These are phyloP conservation scores for Chromis chromis DNA, from an alignment of 2,797 vertebrate genomes.

Conservation along the genomic window DNA sequence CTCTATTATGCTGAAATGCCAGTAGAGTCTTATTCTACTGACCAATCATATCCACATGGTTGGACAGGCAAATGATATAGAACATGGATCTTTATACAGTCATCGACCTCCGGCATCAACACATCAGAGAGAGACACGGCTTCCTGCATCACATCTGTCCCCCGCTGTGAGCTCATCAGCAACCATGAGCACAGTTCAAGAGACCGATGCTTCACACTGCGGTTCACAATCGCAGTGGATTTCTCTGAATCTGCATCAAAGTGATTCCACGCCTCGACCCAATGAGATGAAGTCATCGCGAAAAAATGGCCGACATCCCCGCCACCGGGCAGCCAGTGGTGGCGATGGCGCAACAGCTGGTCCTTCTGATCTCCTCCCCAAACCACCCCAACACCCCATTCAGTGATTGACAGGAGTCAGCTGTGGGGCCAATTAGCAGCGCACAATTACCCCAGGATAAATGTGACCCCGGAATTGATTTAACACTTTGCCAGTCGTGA, in stretches of 20 bases:
- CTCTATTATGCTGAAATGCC: too few relatives aligned
- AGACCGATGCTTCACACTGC: slow-evolving; percentile 13
- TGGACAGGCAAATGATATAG: neutral
- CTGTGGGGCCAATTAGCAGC: slow-evolving; percentile 60
- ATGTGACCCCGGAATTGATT: slow-evolving; percentile 62
- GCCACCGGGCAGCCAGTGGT: neutral
- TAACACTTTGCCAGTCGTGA: slow-evolving; percentile 44
- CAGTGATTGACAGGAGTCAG: slow-evolving; percentile 59
- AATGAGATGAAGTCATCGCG: neutral
- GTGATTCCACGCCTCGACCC: neutral
- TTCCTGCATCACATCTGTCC: neutral
- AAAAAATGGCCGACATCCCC: slow-evolving; percentile 17
- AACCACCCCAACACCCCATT: neutral
- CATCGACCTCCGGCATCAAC: neutral
- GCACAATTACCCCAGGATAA: slow-evolving; percentile 48
- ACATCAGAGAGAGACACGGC: slow-evolving; percentile 8
- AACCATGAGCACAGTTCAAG: slow-evolving; percentile 26
- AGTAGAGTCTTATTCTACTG: too few relatives aligned
- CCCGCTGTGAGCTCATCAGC: slow-evolving; percentile 47
- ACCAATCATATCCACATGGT: neutral
- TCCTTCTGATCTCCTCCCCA: slow-evolving; percentile 6
- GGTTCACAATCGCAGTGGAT: slow-evolving; percentile 23
- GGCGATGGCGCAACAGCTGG: slow-evolving; percentile 11
- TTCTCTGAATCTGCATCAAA: slow-evolving; percentile 43
- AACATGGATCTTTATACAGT: neutral